Conservation (phyloP, 2,113 vertebrate species). For the Notechis scutatus region DNA sequence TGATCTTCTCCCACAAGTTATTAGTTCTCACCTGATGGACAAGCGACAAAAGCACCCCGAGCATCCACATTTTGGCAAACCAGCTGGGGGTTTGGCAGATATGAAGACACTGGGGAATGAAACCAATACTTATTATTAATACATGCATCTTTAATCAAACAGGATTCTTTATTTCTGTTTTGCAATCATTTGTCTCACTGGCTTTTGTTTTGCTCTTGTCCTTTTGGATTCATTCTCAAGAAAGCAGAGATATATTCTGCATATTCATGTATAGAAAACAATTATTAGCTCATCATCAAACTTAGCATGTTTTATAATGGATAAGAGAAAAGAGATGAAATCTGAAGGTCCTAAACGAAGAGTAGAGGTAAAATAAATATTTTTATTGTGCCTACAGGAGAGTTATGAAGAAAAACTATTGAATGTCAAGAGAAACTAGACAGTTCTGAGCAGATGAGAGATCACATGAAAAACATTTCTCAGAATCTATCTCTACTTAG, state of each 20-base stretch:
- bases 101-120: not conserved
- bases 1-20: not conserved
- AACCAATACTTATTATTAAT: not conserved
- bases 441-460: not conserved
- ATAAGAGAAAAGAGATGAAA: not conserved
- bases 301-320: not conserved
- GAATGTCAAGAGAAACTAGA: not conserved
- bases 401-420: not conserved
- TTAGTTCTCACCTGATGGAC: constrained; percentile 35
- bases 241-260: not conserved
- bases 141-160: not conserved
- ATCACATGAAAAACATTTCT: not conserved
- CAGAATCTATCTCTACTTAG: not conserved
- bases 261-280: not conserved
- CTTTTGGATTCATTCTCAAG: not conserved
- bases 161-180: not conserved
- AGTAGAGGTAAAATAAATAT: not conserved
- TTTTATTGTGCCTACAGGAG: not conserved
- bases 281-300: not conserved
- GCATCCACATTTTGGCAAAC: not conserved
- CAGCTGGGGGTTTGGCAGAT: accelerated
- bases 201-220: not conserved
- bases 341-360: not conserved
- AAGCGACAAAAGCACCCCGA: constrained; percentile 24
- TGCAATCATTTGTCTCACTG: not conserved